Evolutionary conservation across 2,113 vertebrate genomes (phyloP), one percentile per base, ranked within the genome.

Genomic region (Polypterus senegalus): DNA sequence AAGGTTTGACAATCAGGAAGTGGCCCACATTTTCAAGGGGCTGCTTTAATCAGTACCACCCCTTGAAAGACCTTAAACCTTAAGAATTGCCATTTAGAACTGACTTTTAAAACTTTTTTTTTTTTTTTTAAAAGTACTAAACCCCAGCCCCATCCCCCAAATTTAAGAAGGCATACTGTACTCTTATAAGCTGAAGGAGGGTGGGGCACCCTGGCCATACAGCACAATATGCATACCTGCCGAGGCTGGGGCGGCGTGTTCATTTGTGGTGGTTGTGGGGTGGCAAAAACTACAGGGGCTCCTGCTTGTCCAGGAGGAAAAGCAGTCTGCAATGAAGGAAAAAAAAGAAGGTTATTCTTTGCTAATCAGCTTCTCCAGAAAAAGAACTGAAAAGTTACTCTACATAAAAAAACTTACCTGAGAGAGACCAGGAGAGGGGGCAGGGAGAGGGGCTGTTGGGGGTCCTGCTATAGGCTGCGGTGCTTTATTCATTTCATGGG

Each of bases 401-500:
- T n/a, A 66, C 69, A 27, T 27, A 27, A 54, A 73, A 65, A 62
- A 59, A 56, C 45, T 83, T 89, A 97, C 94, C 93, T 96, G 95
- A 74, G 92, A 85, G 69, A 97, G 86, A 83, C 91, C 93, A 1
- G 93, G 94, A 88, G 93, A 95, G 69, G 91, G 90, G 84, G 92
- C 88, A 63, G 85, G 93, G 81, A 88, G 93, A 74, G 94, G 92
- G 90, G 91, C 88, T 68, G 91, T 80, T 65, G 88, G 88, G 85
- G 85, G 81, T 91, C 90, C 91, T 78, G 90, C 91, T 91, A 92
- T 89, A 90, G 94, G 86, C 83, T 98, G 94, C 86, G 92, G 91
- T 86, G 91, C 89, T 94, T 97, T 97, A 89, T 96, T 98, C 95
- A 97, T 98, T 94, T 97, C 94, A 95, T 88, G 89, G 87, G 88